Evolutionary conservation across 2,113 vertebrate genomes (phyloP), one percentile per base, ranked within the genome.

Genomic region (Daboia siamensis): DNA sequence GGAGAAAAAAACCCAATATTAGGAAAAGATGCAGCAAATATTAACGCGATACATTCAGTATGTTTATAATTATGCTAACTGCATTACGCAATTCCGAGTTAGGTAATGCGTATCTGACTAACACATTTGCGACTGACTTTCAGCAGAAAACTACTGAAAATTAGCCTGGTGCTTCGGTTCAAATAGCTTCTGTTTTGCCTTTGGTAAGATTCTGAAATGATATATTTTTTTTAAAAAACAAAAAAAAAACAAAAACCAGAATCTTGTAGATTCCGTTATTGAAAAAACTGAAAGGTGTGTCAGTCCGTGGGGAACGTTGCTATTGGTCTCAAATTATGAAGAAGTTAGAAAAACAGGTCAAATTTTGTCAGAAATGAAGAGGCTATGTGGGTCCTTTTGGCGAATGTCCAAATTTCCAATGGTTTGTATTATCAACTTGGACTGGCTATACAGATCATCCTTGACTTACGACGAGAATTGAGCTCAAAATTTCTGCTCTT

Each of bases 11-110:
- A 87, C 15, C 23, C 39, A 17, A n/a, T 52, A 39, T 55, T 56
- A 29, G 8, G 57, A 46, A 10, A 0, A 3, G 10, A 0, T 46
- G 29, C 1, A 0, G 48, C 1, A 12, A 48, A 48, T 56, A 3
- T 4, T 39, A 59, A 61, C 6, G 55, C 21, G 10, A 86, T n/a
- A 8, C 33, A 59, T n/a, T 46, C 33, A 57, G 54, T 39, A 8
- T 23, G 15, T 48, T 52, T 91, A 20, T 91, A 87, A 87, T 91
- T 91, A 86, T 52, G 84, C 26, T 91, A 91, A 91, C 69, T 87
- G 29, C 10, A 64, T 69, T 61, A 87, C 87, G 85, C 33, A 91
- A 69, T 87, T 87, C 46, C 10, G 17, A 64, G 21, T 39, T 39
- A 9, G 56, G n/a, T 1, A 59, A 57, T 29, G 33, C 54, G 12